phyloP scores from a whole-genome alignment of 2,888 invertebrate species.

The Pocota personata region DNA sequence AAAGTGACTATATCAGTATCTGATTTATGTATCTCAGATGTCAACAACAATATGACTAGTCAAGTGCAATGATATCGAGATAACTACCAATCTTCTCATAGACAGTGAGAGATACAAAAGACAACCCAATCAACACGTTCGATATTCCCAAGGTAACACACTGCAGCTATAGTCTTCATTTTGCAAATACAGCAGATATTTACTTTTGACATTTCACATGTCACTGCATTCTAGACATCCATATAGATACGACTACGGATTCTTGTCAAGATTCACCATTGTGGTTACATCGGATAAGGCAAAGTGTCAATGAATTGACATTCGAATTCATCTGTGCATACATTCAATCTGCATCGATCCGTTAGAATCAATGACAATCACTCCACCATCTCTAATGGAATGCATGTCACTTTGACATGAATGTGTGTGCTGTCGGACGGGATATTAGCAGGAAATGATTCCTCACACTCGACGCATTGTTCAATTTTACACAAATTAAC shows the following conservation, averaged over 20 bases:
- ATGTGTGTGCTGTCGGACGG: neutral
- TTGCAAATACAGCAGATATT: neutral
- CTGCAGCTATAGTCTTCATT: neutral
- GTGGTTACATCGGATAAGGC: neutral
- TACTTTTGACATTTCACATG: constrained; percentile 12
- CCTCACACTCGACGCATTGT: neutral
- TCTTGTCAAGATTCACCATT: constrained; percentile 1
- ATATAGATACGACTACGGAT: neutral
- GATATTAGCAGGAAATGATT: constrained; percentile 18
- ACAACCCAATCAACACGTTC: neutral
- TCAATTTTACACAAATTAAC: constrained; percentile 19
- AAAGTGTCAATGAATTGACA: constrained; percentile 5
- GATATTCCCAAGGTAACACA: neutral
- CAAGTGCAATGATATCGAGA: neutral
- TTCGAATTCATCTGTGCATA: constrained; percentile 4
- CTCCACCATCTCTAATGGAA: neutral
- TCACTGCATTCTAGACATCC: neutral
- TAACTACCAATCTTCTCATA: neutral
- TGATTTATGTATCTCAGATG: neutral
- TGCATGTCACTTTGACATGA: constrained; percentile 9
- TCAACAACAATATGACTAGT: neutral
- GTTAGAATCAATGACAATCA: neutral
- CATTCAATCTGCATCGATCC: neutral
- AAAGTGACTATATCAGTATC: neutral
- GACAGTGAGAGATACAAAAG: neutral